These are phyloP conservation scores for Nomada hirtipes DNA, from an alignment of 2,888 invertebrate species.

Conservation along the genomic window DNA sequence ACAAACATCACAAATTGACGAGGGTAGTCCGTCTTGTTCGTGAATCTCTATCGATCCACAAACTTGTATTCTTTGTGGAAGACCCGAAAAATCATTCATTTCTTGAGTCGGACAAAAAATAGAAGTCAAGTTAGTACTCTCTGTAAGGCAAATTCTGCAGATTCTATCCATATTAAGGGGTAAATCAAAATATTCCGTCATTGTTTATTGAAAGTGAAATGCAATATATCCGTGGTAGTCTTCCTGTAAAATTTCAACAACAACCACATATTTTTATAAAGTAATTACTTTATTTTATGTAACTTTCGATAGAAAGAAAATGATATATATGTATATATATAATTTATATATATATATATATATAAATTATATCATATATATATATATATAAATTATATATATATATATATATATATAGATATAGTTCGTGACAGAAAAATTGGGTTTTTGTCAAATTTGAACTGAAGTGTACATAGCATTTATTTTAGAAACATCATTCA, in stretches of 20 bases:
- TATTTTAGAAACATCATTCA: constrained; percentile 7
- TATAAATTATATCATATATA: too few relatives aligned
- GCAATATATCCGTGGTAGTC: constrained; percentile 16
- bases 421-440: constrained; percentile 26
- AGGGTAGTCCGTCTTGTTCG: constrained; percentile 82
- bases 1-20: constrained; percentile 81
- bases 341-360: too few relatives aligned
- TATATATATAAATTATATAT: not conserved
- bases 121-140: constrained; percentile 78
- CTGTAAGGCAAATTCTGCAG: constrained; percentile 81
- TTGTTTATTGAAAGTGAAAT: constrained; percentile 60
- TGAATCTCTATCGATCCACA: constrained; percentile 82
- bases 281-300: not conserved
- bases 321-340: too few relatives aligned
- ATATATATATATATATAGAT: too few relatives aligned
- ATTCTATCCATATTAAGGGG: constrained; percentile 80
- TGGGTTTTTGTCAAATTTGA: constrained; percentile 5
- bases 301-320: not conserved
- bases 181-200: constrained; percentile 79
- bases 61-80: constrained; percentile 80
- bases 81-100: constrained; percentile 71
- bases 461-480: not conserved
- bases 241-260: constrained; percentile 35
- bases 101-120: constrained; percentile 79
- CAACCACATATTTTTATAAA: not conserved